Evolutionary conservation across 2,888 invertebrate genomes (phyloP), one percentile per base, ranked within the genome.

Genomic region (Lasioglossum villosulum): DNA sequence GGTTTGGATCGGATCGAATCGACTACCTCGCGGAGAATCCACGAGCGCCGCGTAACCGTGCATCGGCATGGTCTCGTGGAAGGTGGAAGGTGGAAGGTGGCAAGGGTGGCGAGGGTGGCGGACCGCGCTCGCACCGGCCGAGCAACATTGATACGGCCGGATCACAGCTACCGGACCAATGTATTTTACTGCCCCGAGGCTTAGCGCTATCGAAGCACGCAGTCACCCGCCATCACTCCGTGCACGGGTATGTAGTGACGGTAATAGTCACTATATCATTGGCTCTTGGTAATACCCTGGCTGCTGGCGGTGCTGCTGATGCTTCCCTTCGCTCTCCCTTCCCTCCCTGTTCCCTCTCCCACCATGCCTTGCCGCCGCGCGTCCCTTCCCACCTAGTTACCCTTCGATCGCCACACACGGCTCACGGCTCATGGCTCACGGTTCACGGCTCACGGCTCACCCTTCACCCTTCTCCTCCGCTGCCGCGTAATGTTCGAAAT

Each of bases 241-340:
- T 91, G 92, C 93, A 92, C 93, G 93, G 93, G 93, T 94, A 94
- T 94, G 94, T 93, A 94, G 93, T 94, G 95, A 95, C 95, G 95
- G 95, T 95, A 95, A 95, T 95, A 95, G 95, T 95, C 95, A 95
- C 94, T 95, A 95, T 95, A 95, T 95, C 95, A 95, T 95, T 94
- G 95, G 95, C 95, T 95, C 94, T 94, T 94, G 93, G 94, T 94
- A 94, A 94, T 94, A 94, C 94, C 94, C 94, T 93, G 92, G 93
- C 90, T 89, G 90, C 88, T 86, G 82, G 82, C 86, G 88, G 84
- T 86, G 83, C 86, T 80, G 88, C 90, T 92, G 91, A 90, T 90
- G 91, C 91, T 83, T 85, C 79, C 89, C 88, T 88, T 84, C 89
- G 83, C 86, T 82, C 83, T 82, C 77, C 59, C 75, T 70, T 63